These are phyloP conservation scores for Leuciscus waleckii DNA, from an alignment of 2,797 vertebrate genomes.

Conservation along the genomic window DNA sequence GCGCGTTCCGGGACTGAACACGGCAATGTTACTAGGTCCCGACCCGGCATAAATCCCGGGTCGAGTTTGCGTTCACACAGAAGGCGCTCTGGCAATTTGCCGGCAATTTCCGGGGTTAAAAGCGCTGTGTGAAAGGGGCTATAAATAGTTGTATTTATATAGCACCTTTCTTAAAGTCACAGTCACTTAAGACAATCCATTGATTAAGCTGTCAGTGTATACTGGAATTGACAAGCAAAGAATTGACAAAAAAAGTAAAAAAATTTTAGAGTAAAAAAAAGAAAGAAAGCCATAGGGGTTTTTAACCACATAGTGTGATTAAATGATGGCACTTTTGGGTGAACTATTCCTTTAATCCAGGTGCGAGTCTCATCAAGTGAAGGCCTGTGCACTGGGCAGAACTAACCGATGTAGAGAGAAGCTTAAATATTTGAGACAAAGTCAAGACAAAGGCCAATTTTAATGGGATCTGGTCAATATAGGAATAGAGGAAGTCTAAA, in stretches of 20 bases:
- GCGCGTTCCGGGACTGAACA: no score
- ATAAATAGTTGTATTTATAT: background rate
- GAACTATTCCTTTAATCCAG: constrained; percentile 1
- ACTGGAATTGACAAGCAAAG: background rate
- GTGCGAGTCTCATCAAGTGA: background rate
- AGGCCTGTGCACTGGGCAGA: background rate
- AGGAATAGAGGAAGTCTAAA: constrained; percentile 14
- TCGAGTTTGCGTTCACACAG: no score
- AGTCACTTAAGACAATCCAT: background rate
- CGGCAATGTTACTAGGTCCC: no score
- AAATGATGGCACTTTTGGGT: background rate
- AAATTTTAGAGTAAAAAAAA: no score
- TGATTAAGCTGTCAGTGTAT: background rate
- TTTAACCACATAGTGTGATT: background rate
- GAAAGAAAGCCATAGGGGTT: background rate
- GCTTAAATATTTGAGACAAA: constrained; percentile 38
- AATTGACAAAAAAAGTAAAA: no score
- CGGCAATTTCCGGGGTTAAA: no score
- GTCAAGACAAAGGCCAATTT: constrained; percentile 34
- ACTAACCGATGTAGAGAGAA: constrained; percentile 11
- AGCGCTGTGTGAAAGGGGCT: no score
- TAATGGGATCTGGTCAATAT: constrained; percentile 42
- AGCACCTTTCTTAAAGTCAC: background rate
- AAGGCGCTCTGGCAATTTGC: no score
- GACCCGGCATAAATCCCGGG: no score